Evolutionary conservation across 2,113 vertebrate species (phyloP), one percentile per base, ranked within the genome.

Genomic region (Callospermophilus lateralis): DNA sequence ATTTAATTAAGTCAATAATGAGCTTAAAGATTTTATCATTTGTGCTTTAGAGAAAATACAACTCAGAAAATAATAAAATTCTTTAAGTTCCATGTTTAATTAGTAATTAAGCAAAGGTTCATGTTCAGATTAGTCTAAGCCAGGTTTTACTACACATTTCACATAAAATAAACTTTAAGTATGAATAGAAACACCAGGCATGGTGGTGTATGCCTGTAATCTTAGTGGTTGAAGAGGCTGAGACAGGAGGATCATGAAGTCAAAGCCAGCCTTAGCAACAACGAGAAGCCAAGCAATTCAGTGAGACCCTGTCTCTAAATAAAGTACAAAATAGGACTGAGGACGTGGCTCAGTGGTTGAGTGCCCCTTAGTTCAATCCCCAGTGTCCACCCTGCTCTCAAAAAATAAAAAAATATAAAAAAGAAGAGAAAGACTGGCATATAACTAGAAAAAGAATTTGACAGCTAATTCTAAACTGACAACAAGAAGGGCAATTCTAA

Each of bases 121-220:
- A 61, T 39, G 5, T 2, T 67, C 9, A 94, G n/a, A 2, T 90
- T 94, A 88, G 34, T 78, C 61, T 79, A 89, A 91, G 8, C 19
- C 48, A 67, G 26, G 68, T 88, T 92, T 93, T 86, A 48, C 32
- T 84, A 42, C 8, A 72, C 2, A 89, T 84, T 84, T 89, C 42
- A 79, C 12, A 93, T 95, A 96, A 81, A 73, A 92, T 78, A 78
- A 93, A 90, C 80, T 51, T 92, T 95, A 45, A 86, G 87, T 77
- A n/a, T 88, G 76, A 96, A 96, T 48, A 95, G 20, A 78, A 89
- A 76, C 19, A 70, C 37, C 48, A 51, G 48, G 12, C 48, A 12
- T 51, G 48, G 48, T 51, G 12, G 12, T 51, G 48, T 13, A 51
- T 51, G 48, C 48, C 48, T 51, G 12, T 51, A 51, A 51, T 51